A percentile compares a stretch with the other conserved stretches of the same genome.
Conservation (phyloP, 53 echinoderm and acorn worm species). For the Mesocentrotus franciscanus region DNA sequence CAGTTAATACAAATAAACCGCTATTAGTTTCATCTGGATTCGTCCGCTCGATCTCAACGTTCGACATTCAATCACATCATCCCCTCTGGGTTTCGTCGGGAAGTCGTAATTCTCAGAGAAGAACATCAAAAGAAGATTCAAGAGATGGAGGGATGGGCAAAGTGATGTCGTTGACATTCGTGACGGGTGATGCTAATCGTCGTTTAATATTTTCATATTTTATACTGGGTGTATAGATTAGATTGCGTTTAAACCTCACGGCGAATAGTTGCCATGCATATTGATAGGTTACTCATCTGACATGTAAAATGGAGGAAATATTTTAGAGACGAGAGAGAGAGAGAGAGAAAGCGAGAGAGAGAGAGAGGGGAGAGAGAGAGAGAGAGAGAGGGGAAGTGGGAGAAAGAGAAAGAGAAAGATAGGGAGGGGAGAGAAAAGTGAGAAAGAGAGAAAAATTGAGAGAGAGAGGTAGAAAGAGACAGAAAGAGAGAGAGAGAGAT, state of each 20-base stretch:
- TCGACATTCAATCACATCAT: neutral
- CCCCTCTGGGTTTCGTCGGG: neutral
- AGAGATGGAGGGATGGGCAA: no score
- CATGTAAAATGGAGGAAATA: neutral
- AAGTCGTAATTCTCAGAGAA: neutral
- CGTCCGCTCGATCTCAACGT: neutral
- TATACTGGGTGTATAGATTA: no score
- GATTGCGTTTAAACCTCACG: neutral
- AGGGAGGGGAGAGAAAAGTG: no score
- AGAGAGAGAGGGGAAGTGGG: neutral
- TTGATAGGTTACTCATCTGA: neutral
- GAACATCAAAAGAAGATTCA: no score
- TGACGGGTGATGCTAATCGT: neutral
- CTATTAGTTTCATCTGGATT: neutral
- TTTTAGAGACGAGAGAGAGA: neutral
- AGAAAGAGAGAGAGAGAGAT: neutral
- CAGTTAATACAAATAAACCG: slow-evolving; percentile 10
- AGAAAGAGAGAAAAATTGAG: neutral
- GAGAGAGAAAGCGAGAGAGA: neutral
- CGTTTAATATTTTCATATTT: neutral
- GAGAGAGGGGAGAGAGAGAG: neutral
- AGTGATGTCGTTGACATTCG: no score
- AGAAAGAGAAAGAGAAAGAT: neutral
- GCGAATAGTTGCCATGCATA: neutral
- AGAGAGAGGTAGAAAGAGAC: neutral